A percentile compares a stretch with the other conserved stretches of the same genome.
phyloP scores from a whole-genome alignment of 1,140 invertebrate species.

The Eupristina koningsbergeri region DNA sequence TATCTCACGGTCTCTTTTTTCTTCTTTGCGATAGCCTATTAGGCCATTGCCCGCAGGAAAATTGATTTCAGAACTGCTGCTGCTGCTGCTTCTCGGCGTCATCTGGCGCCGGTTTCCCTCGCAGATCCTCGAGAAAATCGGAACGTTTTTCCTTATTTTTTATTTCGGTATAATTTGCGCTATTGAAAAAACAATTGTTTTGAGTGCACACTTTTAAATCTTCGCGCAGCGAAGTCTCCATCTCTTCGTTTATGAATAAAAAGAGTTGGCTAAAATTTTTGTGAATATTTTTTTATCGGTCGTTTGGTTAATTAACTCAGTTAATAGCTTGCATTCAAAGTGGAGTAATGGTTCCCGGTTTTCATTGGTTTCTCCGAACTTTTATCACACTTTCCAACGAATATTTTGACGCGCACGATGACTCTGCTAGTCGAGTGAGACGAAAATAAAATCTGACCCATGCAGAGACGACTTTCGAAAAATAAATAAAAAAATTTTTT shows the following conservation, averaged over 20 bases:
- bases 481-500: too few species aligned
- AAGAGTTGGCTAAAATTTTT: not conserved
- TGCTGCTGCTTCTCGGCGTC: not conserved
- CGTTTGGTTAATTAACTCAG: not conserved
- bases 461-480: too few species aligned
- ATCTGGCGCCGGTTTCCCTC: conserved; percentile 35
- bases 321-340: too few species aligned
- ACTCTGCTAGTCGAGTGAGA: too few species aligned
- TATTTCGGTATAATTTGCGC: too few species aligned
- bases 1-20: not conserved
- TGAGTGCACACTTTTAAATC: too few species aligned
- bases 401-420: too few species aligned
- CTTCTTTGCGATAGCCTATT: conserved; percentile 17
- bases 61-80: conserved; percentile 23
- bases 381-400: not conserved
- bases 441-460: too few species aligned
- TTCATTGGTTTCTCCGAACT: not conserved
- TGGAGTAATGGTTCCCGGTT: not conserved
- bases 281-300: not conserved
- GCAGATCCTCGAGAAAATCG: not conserved
- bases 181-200: too few species aligned
- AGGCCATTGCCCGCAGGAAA: conserved; percentile 36
- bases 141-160: too few species aligned
- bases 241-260: not conserved
- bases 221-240: too few species aligned